Evolutionary conservation across 2,797 vertebrate genomes (phyloP).

Genomic region (Schizothorax lantsangensis): DNA sequence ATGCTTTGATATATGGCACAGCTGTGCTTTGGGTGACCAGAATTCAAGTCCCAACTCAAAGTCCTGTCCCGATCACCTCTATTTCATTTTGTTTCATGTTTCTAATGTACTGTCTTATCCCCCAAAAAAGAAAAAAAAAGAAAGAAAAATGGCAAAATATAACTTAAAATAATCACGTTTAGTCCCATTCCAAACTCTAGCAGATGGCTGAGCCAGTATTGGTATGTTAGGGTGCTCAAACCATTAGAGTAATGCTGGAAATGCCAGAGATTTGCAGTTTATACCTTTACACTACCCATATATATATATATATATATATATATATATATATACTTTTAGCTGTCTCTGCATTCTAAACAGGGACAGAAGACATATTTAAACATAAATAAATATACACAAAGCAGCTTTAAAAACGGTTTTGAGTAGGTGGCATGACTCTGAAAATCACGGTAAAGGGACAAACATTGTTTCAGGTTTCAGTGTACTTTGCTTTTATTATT

Average conservation of each 20-base stretch:
- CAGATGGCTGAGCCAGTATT: not conserved
- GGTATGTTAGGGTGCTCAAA: not conserved
- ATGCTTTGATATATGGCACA: slow-evolving; percentile 15
- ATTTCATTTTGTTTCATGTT: not conserved
- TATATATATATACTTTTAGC: not conserved
- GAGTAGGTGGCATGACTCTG: not conserved
- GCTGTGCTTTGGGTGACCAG: not conserved
- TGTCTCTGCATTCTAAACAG: not conserved
- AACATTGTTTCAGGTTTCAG: not conserved
- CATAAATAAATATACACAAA: not conserved
- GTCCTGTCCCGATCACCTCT: not conserved
- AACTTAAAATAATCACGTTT: too few species aligned
- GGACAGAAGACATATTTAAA: not conserved
- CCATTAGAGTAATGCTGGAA: not conserved
- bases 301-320: too few species aligned
- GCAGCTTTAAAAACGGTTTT: not conserved
- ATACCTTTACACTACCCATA: not conserved
- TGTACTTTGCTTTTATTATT: not conserved
- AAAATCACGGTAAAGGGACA: not conserved
- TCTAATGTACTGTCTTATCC: not conserved
- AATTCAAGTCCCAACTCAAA: not conserved
- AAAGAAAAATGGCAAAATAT: too few species aligned
- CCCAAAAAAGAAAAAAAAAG: too few species aligned
- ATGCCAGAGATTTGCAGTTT: not conserved
- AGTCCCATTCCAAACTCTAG: not conserved